Evolutionary conservation across 2,888 invertebrate genomes (phyloP).

Genomic region (Steinernema carpocapsae): DNA sequence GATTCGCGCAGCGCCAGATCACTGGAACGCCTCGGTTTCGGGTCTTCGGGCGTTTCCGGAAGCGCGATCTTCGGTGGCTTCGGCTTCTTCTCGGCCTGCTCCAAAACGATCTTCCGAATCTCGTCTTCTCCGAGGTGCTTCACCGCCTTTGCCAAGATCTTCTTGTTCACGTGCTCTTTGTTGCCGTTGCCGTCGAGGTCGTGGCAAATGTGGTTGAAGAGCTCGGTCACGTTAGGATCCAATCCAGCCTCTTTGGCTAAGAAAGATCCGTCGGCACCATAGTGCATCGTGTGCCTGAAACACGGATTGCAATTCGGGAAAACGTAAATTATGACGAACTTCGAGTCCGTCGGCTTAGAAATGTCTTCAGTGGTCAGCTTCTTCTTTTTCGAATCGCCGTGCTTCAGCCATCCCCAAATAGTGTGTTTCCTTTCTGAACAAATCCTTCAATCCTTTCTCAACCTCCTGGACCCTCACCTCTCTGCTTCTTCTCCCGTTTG

Average conservation of each 20-base stretch:
- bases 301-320: neutral
- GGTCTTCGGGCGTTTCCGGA: slow-evolving; percentile 10
- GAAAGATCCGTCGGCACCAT: slow-evolving; percentile 15
- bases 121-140: slow-evolving; percentile 20
- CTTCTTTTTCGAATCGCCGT: neutral
- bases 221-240: slow-evolving; percentile 11
- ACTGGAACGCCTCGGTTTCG: neutral
- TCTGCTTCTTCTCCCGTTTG: slow-evolving; percentile 3
- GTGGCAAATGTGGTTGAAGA: slow-evolving; percentile 4
- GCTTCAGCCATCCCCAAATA: neutral
- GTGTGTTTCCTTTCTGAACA: too few relatives aligned
- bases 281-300: slow-evolving; percentile 29
- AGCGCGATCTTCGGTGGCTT: slow-evolving; percentile 10
- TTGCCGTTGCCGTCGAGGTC: slow-evolving; percentile 12
- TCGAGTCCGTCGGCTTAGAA: neutral
- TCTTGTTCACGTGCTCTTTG: neutral
- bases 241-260: slow-evolving; percentile 9
- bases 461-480: neutral
- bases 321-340: neutral
- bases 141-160: neutral
- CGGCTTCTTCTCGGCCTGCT: neutral
- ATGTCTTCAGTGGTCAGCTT: neutral
- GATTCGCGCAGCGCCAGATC: neutral
- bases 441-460: too few relatives aligned
- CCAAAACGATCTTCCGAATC: slow-evolving; percentile 13